Evolutionary conservation across 2,113 vertebrate species (phyloP).

Genomic region (Muscicapa adusta): DNA sequence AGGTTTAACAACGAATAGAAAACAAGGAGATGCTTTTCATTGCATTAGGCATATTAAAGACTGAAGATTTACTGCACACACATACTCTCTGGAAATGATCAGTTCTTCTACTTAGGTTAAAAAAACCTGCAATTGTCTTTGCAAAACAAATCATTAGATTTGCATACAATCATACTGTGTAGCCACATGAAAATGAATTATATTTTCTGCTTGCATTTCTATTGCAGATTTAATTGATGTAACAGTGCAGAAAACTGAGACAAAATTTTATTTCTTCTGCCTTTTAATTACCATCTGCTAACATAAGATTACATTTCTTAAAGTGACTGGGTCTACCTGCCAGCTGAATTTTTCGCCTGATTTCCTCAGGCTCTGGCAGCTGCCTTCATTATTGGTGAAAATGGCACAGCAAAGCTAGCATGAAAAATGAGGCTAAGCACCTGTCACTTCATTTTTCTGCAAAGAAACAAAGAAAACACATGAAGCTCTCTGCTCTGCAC

Average conservation of each 20-base stretch:
- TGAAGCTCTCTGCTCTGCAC: conserved; percentile 10
- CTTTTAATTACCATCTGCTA: conserved; percentile 74
- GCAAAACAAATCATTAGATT: conserved; percentile 54
- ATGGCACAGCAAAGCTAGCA: conserved; percentile 61
- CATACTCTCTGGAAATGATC: not conserved
- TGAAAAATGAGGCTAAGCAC: conserved; percentile 68
- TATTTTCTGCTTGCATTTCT: conserved; percentile 48
- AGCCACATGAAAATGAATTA: conserved; percentile 44
- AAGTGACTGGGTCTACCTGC: conserved; percentile 66
- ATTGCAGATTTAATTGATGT: conserved; percentile 65
- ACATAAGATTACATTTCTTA: conserved; percentile 68
- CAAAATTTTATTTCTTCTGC: conserved; percentile 69
- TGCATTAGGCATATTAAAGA: not conserved
- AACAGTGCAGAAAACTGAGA: conserved; percentile 67
- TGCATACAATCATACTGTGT: conserved; percentile 44
- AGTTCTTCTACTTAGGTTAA: conserved; percentile 27
- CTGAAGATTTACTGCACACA: conserved; percentile 18
- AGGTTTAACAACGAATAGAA: not conserved
- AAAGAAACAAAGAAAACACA: conserved; percentile 59
- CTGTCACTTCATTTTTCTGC: conserved; percentile 64
- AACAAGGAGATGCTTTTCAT: conserved; percentile 17
- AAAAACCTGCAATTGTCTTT: conserved; percentile 46
- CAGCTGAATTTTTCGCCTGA: conserved; percentile 68
- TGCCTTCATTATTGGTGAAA: conserved; percentile 66
- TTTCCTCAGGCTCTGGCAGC: conserved; percentile 65